These are phyloP conservation scores for Todus mexicanus DNA, from an alignment of 2,797 vertebrate genomes.

Conservation along the genomic window DNA sequence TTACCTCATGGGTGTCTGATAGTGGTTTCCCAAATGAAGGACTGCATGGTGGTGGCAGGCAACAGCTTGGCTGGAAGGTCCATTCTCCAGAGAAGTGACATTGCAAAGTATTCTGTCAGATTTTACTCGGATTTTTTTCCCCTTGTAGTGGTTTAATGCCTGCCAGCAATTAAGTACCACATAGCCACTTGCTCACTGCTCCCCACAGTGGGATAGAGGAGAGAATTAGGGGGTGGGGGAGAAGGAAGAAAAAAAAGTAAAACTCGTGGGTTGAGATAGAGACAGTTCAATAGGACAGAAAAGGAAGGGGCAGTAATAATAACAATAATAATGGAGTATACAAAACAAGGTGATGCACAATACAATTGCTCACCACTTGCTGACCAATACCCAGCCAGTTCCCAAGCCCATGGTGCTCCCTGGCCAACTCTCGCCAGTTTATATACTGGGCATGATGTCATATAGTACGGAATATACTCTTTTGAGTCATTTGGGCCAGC, in stretches of 20 bases:
- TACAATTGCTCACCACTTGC: background rate
- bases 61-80: background rate
- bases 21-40: background rate
- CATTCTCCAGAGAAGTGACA: background rate
- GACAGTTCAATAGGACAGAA: background rate
- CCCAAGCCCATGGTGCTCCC: background rate
- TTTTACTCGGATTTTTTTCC: background rate
- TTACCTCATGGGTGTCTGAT: background rate
- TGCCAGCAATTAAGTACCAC: background rate
- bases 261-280: background rate
- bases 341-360: background rate
- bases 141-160: no score
- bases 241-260: background rate
- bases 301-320: background rate
- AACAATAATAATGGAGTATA: background rate
- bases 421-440: background rate
- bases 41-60: background rate
- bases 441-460: background rate
- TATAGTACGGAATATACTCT: background rate
- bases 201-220: background rate
- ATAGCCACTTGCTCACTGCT: background rate
- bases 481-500: background rate
- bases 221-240: background rate
- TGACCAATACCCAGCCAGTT: background rate
- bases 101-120: background rate